Percentiles rank a stretch among this genome's conserved stretches.
Conservation (phyloP, 1,140 invertebrate species). For the Zaprionus vittiger region DNA sequence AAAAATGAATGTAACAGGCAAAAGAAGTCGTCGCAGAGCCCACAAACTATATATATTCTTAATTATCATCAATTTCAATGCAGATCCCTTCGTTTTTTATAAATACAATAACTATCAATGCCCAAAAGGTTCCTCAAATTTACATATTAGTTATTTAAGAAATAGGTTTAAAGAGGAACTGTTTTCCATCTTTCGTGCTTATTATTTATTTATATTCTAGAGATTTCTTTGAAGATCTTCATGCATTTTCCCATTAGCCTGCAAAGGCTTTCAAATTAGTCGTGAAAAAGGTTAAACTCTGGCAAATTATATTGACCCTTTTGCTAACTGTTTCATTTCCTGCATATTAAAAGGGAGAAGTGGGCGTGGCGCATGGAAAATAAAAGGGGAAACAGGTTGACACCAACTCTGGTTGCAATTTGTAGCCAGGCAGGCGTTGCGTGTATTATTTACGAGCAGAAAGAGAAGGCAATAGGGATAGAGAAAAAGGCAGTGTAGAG, state of each 20-base stretch:
- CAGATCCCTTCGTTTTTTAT: too few relatives aligned
- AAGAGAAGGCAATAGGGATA: neutral
- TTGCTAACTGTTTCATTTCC: constrained; percentile 69
- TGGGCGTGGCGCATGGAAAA: constrained; percentile 27
- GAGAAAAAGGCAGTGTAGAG: neutral
- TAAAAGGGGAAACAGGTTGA: constrained; percentile 46
- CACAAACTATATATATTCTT: too few relatives aligned
- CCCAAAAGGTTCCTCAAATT: too few relatives aligned
- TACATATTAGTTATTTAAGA: too few relatives aligned
- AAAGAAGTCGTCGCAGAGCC: too few relatives aligned
- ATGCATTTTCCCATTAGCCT: neutral
- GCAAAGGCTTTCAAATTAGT: neutral
- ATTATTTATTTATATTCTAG: too few relatives aligned
- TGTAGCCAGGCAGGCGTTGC: constrained; percentile 74
- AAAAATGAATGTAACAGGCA: too few relatives aligned
- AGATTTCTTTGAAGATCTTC: neutral
- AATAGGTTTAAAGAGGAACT: too few relatives aligned
- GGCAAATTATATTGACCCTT: neutral
- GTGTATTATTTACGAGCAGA: constrained; percentile 77
- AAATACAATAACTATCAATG: too few relatives aligned
- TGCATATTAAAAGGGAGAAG: constrained; percentile 55
- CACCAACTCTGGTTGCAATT: constrained; percentile 61
- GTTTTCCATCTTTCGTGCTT: too few relatives aligned
- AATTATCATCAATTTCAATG: too few relatives aligned
- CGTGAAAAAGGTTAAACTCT: neutral